Evolutionary conservation across 2,113 vertebrate genomes (phyloP).

Genomic region (Gnathonemus echidnorhynchus): DNA sequence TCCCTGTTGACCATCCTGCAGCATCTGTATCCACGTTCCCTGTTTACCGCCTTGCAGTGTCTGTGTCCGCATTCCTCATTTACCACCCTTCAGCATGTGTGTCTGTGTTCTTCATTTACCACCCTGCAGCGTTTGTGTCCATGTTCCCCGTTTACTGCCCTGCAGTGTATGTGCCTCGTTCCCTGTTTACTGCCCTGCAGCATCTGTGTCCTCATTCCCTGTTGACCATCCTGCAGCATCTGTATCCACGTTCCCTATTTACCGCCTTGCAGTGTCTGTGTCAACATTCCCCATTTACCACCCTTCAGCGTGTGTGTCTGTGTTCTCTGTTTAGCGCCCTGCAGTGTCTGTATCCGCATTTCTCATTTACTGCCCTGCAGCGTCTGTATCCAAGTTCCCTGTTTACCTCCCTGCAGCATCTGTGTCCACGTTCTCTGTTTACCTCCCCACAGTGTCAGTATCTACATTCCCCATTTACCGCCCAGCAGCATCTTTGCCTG

Average conservation of each 20-base stretch:
- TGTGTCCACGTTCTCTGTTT: no score
- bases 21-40: not conserved
- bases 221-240: not conserved
- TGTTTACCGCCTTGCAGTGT: not conserved
- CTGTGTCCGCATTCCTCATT: no score
- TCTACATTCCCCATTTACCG: no score
- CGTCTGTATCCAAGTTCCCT: not conserved
- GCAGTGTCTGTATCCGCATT: not conserved
- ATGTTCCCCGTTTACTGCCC: no score
- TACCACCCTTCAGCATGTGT: no score
- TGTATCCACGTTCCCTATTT: not conserved
- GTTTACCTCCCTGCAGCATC: no score
- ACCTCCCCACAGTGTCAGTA: no score
- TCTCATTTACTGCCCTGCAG: not conserved
- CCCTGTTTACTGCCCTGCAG: not conserved
- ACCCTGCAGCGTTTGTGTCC: no score
- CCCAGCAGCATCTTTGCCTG: not conserved
- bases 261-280: not conserved
- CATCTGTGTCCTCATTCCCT: not conserved
- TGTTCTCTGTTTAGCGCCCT: not conserved
- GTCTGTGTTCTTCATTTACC: not conserved
- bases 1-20: not conserved
- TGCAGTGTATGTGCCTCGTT: not conserved
- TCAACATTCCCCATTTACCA: not conserved
- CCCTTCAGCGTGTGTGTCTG: not conserved